Evolutionary conservation across 1,140 invertebrate species (phyloP), one percentile per base, ranked within the genome.

Genomic region (Drosophila cardini): DNA sequence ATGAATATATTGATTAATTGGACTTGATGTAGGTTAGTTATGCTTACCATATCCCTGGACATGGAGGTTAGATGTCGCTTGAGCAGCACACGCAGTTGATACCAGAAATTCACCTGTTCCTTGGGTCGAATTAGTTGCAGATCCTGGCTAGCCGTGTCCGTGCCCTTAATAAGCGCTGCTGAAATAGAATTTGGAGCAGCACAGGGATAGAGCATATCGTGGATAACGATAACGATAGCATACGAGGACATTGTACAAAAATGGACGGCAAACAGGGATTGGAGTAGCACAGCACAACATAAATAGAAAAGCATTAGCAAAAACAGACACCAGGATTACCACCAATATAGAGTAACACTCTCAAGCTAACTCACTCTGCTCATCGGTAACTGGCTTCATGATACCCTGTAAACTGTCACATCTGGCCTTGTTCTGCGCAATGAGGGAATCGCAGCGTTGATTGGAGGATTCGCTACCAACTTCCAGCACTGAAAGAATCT

Each of bases 401-500:
- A 72, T 30, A 1, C 40, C 64, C 30, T 68, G 55, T 36, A 81
- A 48, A 43, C 42, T 63, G 13, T 32, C 34, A 7, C 62, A 50
- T 9, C 46, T 61, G 13, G 42, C 42, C 43, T 87, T 91, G n/a
- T 90, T 91, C 4, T 76, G 75, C 4, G 32, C 30, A 1, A 91
- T 89, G 2, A 91, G 72, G 5, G 53, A 32, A 2, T 73, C 72
- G 13, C 85, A 83, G 26, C 79, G 72, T 15, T 77, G 61, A 5
- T 67, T 61, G 13, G 64, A 68, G 0, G 89, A 77, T 26, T 89
- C 90, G 55, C 90, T 91, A 46, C 78, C 73, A 3, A 91, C 81
- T 30, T 91, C 90, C 1, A 91, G 67, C 3, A 90, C 90, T 91
- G 50, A 70, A 43, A 26, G 15, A 15, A 9, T 13, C 1, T 15